Base-by-base conservation (phyloP, 2,888 invertebrate species). In the Neuroscelio doddi region DNA sequence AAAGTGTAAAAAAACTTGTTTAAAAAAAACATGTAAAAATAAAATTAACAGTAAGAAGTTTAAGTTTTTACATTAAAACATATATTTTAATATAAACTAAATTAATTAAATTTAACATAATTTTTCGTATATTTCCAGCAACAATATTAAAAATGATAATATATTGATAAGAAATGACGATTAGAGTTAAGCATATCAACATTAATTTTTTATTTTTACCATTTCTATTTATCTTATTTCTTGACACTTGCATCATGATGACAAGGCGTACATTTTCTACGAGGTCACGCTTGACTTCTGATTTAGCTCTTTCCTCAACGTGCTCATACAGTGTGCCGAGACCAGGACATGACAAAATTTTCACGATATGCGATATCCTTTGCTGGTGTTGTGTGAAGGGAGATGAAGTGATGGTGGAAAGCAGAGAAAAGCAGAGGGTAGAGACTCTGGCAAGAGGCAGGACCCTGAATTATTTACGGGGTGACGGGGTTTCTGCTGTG, bases 401-500 rank as follows among this genome's bases (percentile, higher is more conserved):
- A 27, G 49, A 34, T 34, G 38, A 38, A 49, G 16, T 49, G 36
- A 38, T 49, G 38, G 27, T 10, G 29, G 1, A 27, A 10, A 41
- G 39, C 41, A 16, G 30, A 34, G 21, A 44, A 42, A 53, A 41
- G 58, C 38, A 26, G 15, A 38, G 52, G 61, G 30, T 45, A 62
- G 47, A 42, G 44, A 29, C 39, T 44, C 42, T 51, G 58, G 57
- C 38, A 57, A 64, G 65, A 63, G 68, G 62, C 67, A 55, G 55
- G 50, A 68, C 58, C 63, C 58, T 75, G 72, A 74, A 75, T 73
- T 74, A 74, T 74, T 70, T 70, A 76, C 68, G 64, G 63, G 63
- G 64, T 50, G 66, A 59, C 52, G 68, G 50, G 38, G 59, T 58
- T 64, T 64, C 49, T 55, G 56, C 46, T 66, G 58, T 51, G 49